Percentiles rank a stretch among this genome's conserved stretches.
Evolutionary conservation across 2,888 invertebrate genomes (phyloP).

Genomic region (Macrophya alboannulata): DNA sequence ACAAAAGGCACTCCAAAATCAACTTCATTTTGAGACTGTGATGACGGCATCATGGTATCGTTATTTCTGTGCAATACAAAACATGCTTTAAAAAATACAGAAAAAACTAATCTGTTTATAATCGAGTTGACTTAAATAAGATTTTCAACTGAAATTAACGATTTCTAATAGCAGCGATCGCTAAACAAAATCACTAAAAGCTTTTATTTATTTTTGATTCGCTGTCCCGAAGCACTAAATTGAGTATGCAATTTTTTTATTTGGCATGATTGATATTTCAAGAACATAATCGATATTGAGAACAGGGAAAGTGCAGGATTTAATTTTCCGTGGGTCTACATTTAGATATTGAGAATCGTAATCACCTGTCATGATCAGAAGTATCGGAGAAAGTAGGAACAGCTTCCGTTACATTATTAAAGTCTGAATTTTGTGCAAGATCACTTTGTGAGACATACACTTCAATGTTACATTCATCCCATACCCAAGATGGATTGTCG

Average conservation of each 20-base stretch:
- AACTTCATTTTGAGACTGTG: slow-evolving; percentile 1
- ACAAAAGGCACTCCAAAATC: not conserved
- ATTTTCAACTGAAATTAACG: not conserved
- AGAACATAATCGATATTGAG: not conserved
- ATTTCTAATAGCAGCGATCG: not conserved
- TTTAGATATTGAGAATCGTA: not conserved
- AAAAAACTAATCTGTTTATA: too few relatives aligned
- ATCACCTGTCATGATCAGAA: slow-evolving; percentile 6
- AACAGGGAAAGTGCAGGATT: not conserved
- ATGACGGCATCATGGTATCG: not conserved
- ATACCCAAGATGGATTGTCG: not conserved
- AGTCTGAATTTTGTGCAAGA: not conserved
- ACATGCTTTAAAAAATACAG: not conserved
- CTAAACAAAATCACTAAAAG: not conserved
- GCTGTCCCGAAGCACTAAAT: not conserved
- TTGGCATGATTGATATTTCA: not conserved
- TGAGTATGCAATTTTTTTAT: not conserved
- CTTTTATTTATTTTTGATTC: not conserved
- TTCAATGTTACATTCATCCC: slow-evolving; percentile 1
- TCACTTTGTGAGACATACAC: not conserved
- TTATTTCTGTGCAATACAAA: not conserved
- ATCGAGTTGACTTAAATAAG: slow-evolving; percentile 12
- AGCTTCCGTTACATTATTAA: not conserved
- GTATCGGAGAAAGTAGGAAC: not conserved
- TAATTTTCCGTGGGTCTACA: not conserved